These are phyloP conservation scores for Gymnoscopelus microlampas DNA, from an alignment of 2,797 vertebrate genomes.

Conservation along the genomic window DNA sequence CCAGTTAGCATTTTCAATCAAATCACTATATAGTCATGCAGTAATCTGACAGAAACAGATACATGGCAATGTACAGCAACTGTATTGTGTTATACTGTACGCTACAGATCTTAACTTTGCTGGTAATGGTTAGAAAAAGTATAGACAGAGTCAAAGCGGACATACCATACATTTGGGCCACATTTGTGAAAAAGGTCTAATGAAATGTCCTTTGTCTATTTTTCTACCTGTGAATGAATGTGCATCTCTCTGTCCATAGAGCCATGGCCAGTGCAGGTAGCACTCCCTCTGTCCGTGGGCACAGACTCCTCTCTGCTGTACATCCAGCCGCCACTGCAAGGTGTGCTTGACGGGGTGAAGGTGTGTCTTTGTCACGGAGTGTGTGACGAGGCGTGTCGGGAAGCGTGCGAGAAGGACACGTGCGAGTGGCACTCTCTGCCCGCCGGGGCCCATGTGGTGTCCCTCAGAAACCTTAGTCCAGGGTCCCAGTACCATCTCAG, in stretches of 20 bases:
- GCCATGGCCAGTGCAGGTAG: conserved; percentile 79
- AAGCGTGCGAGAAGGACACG: conserved; percentile 48
- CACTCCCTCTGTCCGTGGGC: conserved; percentile 71
- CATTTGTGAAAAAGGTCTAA: too few relatives aligned
- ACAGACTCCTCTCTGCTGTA: conserved; percentile 77
- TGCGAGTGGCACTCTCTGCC: conserved; percentile 63
- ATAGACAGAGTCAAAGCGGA: too few relatives aligned
- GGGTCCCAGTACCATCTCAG: conserved; percentile 83
- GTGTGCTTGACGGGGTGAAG: conserved; percentile 82
- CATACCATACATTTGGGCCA: too few relatives aligned
- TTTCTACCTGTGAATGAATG: conserved; percentile 20
- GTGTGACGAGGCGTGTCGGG: conserved; percentile 63
- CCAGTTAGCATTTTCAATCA: too few relatives aligned
- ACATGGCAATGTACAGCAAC: too few relatives aligned
- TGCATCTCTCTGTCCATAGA: conserved; percentile 71
- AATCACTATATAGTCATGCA: too few relatives aligned
- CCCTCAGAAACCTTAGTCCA: conserved; percentile 76
- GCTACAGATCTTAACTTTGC: too few relatives aligned
- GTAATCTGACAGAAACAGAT: too few relatives aligned
- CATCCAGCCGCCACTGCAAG: conserved; percentile 76
- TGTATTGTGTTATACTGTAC: too few relatives aligned
- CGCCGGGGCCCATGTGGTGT: conserved; percentile 61
- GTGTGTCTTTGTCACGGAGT: conserved; percentile 65
- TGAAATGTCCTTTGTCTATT: background rate
- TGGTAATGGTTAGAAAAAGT: too few relatives aligned